Conservation (phyloP, 2,113 vertebrate genomes). For the Laticauda colubrina region DNA sequence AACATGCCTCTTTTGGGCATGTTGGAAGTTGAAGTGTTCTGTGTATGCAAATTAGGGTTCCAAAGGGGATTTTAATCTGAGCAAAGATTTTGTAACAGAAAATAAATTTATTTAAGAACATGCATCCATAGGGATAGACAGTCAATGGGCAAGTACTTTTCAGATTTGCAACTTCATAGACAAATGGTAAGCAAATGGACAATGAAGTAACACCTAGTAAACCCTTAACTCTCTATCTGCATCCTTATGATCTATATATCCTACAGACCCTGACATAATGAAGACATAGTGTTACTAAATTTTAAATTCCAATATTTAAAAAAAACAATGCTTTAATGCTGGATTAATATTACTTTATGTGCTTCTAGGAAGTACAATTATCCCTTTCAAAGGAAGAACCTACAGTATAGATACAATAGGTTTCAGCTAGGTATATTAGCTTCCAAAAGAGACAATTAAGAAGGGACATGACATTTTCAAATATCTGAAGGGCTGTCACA, state of each 20-base stretch:
- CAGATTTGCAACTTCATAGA: not conserved
- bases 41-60: not conserved
- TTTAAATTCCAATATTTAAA: not conserved
- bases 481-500: not conserved
- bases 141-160: not conserved
- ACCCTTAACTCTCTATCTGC: not conserved
- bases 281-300: not conserved
- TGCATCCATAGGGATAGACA: not conserved
- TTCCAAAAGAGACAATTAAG: not conserved
- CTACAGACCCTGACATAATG: not conserved
- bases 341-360: slow-evolving; percentile 9
- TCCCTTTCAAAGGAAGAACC: not conserved
- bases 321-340: slow-evolving; percentile 8
- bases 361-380: slow-evolving; percentile 36
- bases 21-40: not conserved
- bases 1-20: not conserved
- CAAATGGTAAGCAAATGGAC: not conserved
- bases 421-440: not conserved
- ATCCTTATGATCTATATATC: not conserved
- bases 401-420: not conserved
- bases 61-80: not conserved
- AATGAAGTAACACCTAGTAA: not conserved
- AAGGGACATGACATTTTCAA: not conserved
- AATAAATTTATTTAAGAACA: not conserved
- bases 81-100: not conserved